These are phyloP conservation scores for Delia radicum DNA, from an alignment of 1,140 invertebrate genomes.

Conservation along the genomic window DNA sequence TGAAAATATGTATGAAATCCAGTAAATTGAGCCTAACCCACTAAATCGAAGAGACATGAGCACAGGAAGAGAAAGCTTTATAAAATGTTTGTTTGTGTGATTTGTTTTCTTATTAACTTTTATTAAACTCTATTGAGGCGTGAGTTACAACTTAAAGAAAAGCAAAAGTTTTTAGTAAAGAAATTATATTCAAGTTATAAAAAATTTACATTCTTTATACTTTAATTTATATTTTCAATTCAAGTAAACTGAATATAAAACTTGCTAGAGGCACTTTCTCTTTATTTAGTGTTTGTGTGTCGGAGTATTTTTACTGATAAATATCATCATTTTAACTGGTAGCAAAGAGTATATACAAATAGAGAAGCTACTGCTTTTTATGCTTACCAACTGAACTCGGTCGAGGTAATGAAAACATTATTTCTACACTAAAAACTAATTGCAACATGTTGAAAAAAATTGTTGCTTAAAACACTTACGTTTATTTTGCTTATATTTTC, in stretches of 20 bases:
- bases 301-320: background rate
- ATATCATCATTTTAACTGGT: no score
- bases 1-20: background rate
- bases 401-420: no score
- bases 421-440: no score
- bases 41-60: conserved; percentile 9
- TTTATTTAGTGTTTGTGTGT: background rate
- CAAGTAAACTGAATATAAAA: background rate
- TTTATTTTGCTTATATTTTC: no score
- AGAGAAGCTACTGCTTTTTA: no score
- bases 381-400: no score
- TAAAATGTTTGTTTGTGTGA: background rate
- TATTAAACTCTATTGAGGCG: background rate
- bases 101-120: no score
- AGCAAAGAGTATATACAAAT: no score
- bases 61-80: conserved; percentile 17
- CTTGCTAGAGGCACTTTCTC: conserved; percentile 17
- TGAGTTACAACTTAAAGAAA: conserved; percentile 21
- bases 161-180: conserved; percentile 11
- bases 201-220: conserved; percentile 19
- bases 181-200: background rate
- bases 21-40: background rate
- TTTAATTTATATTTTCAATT: background rate
- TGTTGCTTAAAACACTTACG: no score
- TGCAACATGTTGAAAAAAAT: no score